Conservation (phyloP, 2,797 vertebrate species). For the Pseudomugil gertrudae region DNA sequence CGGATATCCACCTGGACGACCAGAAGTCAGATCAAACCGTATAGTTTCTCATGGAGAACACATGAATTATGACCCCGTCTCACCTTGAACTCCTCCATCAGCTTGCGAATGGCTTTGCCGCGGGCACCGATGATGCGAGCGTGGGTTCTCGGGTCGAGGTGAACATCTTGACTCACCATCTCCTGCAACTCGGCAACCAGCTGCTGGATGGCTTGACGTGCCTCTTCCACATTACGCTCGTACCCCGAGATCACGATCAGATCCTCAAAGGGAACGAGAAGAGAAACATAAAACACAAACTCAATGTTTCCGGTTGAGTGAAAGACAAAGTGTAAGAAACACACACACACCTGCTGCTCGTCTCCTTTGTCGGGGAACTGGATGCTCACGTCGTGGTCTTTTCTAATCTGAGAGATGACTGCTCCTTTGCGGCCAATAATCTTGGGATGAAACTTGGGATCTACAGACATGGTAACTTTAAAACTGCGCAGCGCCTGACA, state of each 20-base stretch:
- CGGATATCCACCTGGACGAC: slow-evolving; percentile 81
- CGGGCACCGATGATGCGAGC: slow-evolving; percentile 84
- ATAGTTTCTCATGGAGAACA: background rate
- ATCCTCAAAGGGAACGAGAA: slow-evolving; percentile 64
- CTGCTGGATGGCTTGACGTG: slow-evolving; percentile 79
- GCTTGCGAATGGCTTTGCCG: slow-evolving; percentile 83
- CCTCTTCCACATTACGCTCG: slow-evolving; percentile 81
- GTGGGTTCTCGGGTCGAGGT: slow-evolving; percentile 81
- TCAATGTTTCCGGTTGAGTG: background rate
- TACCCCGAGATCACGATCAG: slow-evolving; percentile 84
- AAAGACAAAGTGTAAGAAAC: background rate
- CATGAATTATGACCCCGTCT: background rate
- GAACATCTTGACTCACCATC: slow-evolving; percentile 83
- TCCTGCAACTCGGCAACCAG: slow-evolving; percentile 83
- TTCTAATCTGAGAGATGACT: slow-evolving; percentile 85
- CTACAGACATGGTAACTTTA: slow-evolving; percentile 81
- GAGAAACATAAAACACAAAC: background rate
- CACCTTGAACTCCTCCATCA: slow-evolving; percentile 87
- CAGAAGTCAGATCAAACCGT: background rate
- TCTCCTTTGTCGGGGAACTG: slow-evolving; percentile 86
- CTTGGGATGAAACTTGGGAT: slow-evolving; percentile 85
- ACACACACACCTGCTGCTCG: slow-evolving; percentile 81
- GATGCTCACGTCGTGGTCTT: slow-evolving; percentile 84
- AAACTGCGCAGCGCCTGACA: slow-evolving; percentile 83
- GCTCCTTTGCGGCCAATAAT: slow-evolving; percentile 85